Percentiles rank a stretch among this genome's conserved stretches.
phyloP scores from a whole-genome alignment of 2,113 vertebrate species.

The Beaufortia kweichowensis region DNA sequence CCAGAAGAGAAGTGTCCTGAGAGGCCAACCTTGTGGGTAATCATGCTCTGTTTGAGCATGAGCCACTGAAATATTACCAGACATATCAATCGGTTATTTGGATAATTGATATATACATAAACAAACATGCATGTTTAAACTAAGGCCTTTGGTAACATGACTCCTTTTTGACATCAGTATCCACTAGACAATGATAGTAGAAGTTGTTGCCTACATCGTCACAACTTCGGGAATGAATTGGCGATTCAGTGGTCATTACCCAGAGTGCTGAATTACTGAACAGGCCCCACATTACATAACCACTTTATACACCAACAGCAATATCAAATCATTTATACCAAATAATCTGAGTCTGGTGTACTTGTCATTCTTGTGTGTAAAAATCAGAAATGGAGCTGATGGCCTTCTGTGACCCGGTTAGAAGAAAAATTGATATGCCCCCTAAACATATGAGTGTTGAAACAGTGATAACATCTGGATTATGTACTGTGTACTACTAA shows the following conservation, averaged over 20 bases:
- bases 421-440: too few species aligned
- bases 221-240: slow-evolving; percentile 10
- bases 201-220: slow-evolving; percentile 21
- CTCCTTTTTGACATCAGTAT: neutral
- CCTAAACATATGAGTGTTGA: too few species aligned
- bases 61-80: neutral
- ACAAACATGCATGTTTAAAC: neutral
- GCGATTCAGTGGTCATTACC: too few species aligned
- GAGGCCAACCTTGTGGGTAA: slow-evolving; percentile 63
- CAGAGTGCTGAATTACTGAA: too few species aligned
- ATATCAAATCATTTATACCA: too few species aligned
- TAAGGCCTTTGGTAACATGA: neutral
- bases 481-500: slow-evolving; percentile 6
- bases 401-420: too few species aligned
- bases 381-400: too few species aligned
- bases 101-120: neutral
- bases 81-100: neutral
- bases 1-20: slow-evolving; percentile 49
- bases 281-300: too few species aligned
- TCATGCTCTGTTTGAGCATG: slow-evolving; percentile 43
- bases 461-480: too few species aligned
- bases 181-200: neutral
- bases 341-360: too few species aligned
- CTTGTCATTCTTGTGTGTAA: too few species aligned
- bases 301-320: too few species aligned